Percentiles rank a stretch among this genome's conserved stretches.
These are phyloP conservation scores for Bombylius discolor DNA, from an alignment of 2,888 invertebrate genomes.

Conservation along the genomic window DNA sequence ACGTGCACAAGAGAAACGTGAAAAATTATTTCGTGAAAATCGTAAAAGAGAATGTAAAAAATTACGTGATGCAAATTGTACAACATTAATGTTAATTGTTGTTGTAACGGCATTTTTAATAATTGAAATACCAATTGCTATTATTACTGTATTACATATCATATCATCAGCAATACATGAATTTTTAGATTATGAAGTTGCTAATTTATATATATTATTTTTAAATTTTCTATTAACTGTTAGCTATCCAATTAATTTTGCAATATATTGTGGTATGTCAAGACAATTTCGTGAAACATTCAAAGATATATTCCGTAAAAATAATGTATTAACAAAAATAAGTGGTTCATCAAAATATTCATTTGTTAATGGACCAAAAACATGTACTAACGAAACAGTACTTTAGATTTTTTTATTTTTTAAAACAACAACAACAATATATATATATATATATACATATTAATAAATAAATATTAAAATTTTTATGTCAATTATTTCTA, in stretches of 20 bases:
- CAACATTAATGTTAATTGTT: conserved; percentile 76
- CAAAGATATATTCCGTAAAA: conserved; percentile 60
- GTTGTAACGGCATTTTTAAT: conserved; percentile 73
- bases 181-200: conserved; percentile 63
- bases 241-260: conserved; percentile 87
- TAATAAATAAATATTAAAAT: too few species aligned
- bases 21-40: conserved; percentile 64
- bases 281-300: conserved; percentile 89
- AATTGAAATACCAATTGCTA: conserved; percentile 72
- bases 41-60: conserved; percentile 67
- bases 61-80: conserved; percentile 62
- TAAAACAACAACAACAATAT: too few species aligned
- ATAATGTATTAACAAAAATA: conserved; percentile 40
- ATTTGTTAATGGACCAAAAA: conserved; percentile 66
- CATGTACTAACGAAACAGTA: conserved; percentile 74
- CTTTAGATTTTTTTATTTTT: conserved; percentile 20
- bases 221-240: conserved; percentile 86
- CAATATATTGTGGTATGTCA: conserved; percentile 93
- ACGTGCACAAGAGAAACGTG: conserved; percentile 65
- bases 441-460: too few species aligned
- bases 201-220: conserved; percentile 63
- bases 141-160: conserved; percentile 71
- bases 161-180: conserved; percentile 59
- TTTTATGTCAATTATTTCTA: too few species aligned
- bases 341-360: conserved; percentile 67